phyloP scores from a whole-genome alignment of 1,140 invertebrate genomes.

The Branchinecta lindahli region DNA sequence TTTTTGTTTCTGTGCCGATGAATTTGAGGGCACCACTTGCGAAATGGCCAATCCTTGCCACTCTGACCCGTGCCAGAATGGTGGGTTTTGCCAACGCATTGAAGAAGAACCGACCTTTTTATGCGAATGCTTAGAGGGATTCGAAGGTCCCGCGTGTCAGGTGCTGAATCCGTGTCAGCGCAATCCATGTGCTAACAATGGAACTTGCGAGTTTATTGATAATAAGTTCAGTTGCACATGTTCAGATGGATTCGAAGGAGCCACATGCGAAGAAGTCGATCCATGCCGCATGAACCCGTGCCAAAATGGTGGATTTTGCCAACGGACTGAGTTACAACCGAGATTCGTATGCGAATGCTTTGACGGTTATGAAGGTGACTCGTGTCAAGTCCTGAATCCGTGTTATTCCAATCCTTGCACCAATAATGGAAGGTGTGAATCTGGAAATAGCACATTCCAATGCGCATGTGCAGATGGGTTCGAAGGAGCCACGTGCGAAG shows the following conservation, averaged over 20 bases:
- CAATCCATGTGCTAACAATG: background rate
- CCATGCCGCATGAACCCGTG: constrained; percentile 27
- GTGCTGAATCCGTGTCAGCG: background rate
- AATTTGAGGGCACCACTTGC: constrained; percentile 59
- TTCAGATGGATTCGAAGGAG: constrained; percentile 50
- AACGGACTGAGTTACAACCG: constrained; percentile 29
- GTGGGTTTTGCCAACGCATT: too few relatives aligned
- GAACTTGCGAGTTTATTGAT: background rate
- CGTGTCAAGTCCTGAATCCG: constrained; percentile 19
- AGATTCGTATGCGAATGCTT: constrained; percentile 22
- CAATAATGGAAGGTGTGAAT: constrained; percentile 31
- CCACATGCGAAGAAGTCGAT: constrained; percentile 42
- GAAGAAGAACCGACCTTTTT: too few relatives aligned
- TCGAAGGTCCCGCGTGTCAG: background rate
- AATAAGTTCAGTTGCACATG: constrained; percentile 40
- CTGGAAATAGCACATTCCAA: constrained; percentile 28
- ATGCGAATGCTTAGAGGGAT: background rate
- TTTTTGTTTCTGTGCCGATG: constrained; percentile 27
- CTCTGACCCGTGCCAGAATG: too few relatives aligned
- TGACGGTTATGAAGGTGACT: background rate
- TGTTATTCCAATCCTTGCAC: constrained; percentile 29
- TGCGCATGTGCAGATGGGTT: constrained; percentile 27
- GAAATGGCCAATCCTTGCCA: too few relatives aligned
- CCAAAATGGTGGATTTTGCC: background rate
- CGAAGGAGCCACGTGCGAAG: constrained; percentile 27